A percentile compares a stretch with the other conserved stretches of the same genome.
phyloP scores from a whole-genome alignment of 1,140 invertebrate genomes.

The Drosophila nebulosa region DNA sequence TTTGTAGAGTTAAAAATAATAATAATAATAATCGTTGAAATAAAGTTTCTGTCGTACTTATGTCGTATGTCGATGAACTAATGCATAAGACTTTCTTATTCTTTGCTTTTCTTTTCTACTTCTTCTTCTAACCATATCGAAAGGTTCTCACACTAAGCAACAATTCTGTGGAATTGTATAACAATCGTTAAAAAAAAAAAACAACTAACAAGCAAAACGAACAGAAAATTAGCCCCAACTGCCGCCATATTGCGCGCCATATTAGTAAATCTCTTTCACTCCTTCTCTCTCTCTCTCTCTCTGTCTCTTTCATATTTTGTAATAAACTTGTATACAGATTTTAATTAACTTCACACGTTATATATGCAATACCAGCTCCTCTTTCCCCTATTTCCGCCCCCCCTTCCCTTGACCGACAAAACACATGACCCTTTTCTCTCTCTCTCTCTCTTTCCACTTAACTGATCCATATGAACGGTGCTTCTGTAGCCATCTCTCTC shows the following conservation, averaged over 20 bases:
- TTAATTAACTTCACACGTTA: constrained; percentile 79
- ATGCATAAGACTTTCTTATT: no score
- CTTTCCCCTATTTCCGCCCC: background rate
- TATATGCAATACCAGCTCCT: constrained; percentile 34
- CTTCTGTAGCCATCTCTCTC: constrained; percentile 20
- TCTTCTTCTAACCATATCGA: background rate
- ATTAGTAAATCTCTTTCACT: constrained; percentile 13
- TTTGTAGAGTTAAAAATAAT: no score
- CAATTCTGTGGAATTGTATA: background rate
- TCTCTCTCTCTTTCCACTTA: constrained; percentile 6
- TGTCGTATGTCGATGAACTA: no score
- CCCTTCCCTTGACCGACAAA: background rate
- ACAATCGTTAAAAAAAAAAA: background rate
- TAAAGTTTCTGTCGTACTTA: no score
- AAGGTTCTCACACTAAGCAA: background rate
- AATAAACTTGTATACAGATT: constrained; percentile 70
- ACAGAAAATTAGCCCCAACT: background rate
- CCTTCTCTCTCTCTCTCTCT: constrained; percentile 1
- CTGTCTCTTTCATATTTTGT: constrained; percentile 65
- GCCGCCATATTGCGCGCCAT: constrained; percentile 30
- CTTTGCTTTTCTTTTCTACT: background rate
- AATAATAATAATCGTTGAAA: no score
- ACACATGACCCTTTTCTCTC: background rate
- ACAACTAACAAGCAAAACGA: background rate
- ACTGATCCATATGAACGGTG: constrained; percentile 48